A percentile compares a stretch with the other conserved stretches of the same genome.
These are phyloP conservation scores for Myotis daubentonii DNA, from an alignment of 2,797 vertebrate genomes.

Conservation along the genomic window DNA sequence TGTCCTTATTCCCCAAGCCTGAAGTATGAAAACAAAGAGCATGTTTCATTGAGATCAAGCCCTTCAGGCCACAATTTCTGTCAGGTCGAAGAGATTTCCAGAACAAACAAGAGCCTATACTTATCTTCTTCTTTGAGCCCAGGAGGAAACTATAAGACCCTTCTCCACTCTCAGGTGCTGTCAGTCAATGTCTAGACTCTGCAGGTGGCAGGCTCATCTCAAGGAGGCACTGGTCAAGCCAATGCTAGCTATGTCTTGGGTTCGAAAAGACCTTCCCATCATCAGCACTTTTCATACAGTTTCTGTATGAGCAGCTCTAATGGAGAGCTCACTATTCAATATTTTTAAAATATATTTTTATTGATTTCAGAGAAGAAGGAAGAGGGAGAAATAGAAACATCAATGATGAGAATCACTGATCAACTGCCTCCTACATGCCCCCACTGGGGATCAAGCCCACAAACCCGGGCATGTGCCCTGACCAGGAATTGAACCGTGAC, in stretches of 20 bases:
- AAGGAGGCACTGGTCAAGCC: neutral
- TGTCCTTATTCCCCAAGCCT: neutral
- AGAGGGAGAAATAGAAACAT: too few relatives aligned
- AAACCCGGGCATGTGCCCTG: too few relatives aligned
- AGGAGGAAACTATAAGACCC: neutral
- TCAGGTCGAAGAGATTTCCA: neutral
- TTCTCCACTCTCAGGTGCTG: neutral
- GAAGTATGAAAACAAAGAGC: neutral
- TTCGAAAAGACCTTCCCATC: neutral
- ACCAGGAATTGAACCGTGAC: too few relatives aligned
- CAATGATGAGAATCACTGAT: too few relatives aligned
- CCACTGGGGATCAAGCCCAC: too few relatives aligned
- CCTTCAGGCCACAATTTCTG: neutral
- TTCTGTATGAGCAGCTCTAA: neutral
- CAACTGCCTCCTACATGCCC: too few relatives aligned
- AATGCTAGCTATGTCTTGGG: neutral
- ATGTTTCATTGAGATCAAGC: slow-evolving; percentile 10
- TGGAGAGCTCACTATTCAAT: neutral
- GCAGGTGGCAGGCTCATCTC: neutral
- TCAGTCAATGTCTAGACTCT: neutral
- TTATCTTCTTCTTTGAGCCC: neutral
- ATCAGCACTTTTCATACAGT: neutral
- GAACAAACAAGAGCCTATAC: neutral
- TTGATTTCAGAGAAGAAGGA: too few relatives aligned
- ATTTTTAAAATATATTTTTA: too few relatives aligned